Base-by-base conservation (phyloP, 2,113 vertebrate species). In the Dromaius novaehollandiae region DNA sequence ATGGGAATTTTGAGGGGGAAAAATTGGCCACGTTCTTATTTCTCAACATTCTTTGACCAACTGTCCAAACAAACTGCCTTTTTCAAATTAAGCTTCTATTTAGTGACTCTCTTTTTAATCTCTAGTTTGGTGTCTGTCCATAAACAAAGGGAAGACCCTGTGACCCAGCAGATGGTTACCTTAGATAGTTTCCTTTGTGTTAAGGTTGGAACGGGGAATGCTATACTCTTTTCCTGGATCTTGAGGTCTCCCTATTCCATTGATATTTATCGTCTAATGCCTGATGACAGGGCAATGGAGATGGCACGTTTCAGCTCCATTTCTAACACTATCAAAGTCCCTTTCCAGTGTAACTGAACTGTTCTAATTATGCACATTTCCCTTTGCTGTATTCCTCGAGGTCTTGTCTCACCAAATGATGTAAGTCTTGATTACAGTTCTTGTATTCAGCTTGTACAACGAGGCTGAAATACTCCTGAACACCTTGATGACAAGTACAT, bases 401-500 rank as follows among this genome's bases (percentile, higher is more conserved):
- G 96, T 96, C 97, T 88, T 97, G 94, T 97, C 96, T 97, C 64
- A 88, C 90, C 93, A 92, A 97, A 86, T 91, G 91, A 97, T 96
- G 95, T 97, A 97, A 97, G 84, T 96, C 97, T 94, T 96, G 97
- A 97, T 97, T 97, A 95, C 93, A 96, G 79, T 88, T 95, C 97
- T 94, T 96, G 97, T 96, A 97, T 93, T 78, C 94, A 90, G 77
- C 91, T 96, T 95, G 97, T 96, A 97, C 86, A 0, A 94, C 22
- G 65, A 91, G 70, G 58, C 80, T 93, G 93, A 96, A 95, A 95
- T 90, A 84, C 89, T 95, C 93, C 82, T 15, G 63, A 97, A 97
- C 96, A 97, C 96, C 97, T 97, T 97, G 96, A 96, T 97, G 97
- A 97, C 97, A 97, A 97, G 93, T 91, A 95, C 96, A 96, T 93